Conservation (phyloP, 2,113 vertebrate species). For the Dolichotis patagonum region DNA sequence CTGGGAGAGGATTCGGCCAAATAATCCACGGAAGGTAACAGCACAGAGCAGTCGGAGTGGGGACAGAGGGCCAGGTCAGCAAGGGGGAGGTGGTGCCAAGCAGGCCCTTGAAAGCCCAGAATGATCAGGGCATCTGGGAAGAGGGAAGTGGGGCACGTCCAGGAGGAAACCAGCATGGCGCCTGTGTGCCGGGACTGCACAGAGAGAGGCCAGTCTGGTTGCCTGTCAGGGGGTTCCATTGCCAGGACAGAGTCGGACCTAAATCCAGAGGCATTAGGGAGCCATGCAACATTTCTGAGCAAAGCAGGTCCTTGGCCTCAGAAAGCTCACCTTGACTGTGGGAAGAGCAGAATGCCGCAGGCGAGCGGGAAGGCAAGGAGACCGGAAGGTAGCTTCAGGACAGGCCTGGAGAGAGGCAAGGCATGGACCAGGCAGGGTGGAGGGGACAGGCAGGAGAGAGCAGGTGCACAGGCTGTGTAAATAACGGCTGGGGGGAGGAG, state of each 20-base stretch:
- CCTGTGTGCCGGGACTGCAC: background rate
- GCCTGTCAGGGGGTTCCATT: background rate
- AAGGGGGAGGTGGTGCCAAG: background rate
- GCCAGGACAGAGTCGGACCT: background rate
- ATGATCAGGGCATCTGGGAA: background rate
- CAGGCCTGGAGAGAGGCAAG: background rate
- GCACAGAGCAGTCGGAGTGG: background rate
- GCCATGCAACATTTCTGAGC: background rate
- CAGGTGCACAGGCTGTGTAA: background rate
- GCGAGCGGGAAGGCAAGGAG: background rate
- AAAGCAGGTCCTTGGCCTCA: background rate
- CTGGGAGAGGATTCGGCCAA: background rate
- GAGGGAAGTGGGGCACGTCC: background rate
- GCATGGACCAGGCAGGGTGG: background rate
- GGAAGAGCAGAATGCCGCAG: background rate
- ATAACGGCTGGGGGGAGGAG: accelerated
- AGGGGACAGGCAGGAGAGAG: background rate
- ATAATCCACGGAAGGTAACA: background rate
- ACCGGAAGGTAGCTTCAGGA: background rate
- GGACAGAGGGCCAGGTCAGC: background rate
- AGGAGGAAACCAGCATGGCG: background rate
- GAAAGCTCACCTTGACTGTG: background rate
- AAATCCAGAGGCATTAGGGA: background rate
- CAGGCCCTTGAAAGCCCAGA: background rate
- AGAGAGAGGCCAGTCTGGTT: background rate